Evolutionary conservation across 2,113 vertebrate genomes (phyloP).

Genomic region (Xiphophorus maculatus): DNA sequence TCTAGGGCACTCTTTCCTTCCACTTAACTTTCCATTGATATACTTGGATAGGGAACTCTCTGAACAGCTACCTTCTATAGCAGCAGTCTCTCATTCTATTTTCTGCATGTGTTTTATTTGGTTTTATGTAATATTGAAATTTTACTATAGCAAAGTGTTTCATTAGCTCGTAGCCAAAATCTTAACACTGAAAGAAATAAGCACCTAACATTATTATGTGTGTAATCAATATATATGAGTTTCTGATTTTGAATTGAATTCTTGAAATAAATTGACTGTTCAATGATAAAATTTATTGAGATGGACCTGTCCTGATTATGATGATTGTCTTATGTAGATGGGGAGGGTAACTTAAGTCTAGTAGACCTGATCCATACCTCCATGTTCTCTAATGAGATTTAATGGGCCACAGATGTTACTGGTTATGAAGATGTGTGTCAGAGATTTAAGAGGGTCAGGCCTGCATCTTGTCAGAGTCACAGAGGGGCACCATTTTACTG

Average conservation of each 20-base stretch:
- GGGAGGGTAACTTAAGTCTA: conserved; percentile 25
- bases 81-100: too few species aligned
- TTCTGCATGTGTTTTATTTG: too few species aligned
- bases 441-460: conserved; percentile 68
- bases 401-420: conserved; percentile 69
- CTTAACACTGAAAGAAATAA: neutral
- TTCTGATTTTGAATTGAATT: neutral
- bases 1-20: too few species aligned
- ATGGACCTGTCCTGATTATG: conserved; percentile 10
- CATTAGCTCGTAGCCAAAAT: neutral
- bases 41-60: too few species aligned
- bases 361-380: conserved; percentile 52
- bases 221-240: neutral
- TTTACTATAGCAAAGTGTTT: too few species aligned
- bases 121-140: too few species aligned
- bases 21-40: too few species aligned
- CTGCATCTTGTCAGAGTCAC: conserved; percentile 64
- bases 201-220: neutral
- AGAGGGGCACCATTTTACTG: conserved; percentile 60
- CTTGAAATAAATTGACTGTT: neutral
- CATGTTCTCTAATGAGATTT: conserved; percentile 68
- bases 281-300: neutral
- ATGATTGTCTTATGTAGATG: conserved; percentile 13
- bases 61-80: too few species aligned
- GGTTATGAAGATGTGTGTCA: conserved; percentile 71